Conservation (phyloP, 2,888 invertebrate species). For the Zhuqinia jingwanae region DNA sequence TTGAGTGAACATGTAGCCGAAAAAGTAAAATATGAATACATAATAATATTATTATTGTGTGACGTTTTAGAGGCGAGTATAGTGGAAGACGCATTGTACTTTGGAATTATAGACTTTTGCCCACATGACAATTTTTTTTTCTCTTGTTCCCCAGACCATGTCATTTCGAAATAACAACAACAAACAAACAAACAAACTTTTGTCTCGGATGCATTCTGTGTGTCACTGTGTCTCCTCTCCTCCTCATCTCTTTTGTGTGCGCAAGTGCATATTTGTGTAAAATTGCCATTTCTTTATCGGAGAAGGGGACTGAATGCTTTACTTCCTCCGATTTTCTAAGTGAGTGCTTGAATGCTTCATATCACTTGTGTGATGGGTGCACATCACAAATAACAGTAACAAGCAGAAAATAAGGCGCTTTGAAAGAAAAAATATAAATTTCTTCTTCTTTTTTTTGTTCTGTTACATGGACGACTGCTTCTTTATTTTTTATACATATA, state of each 20-base stretch:
- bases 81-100: too few species aligned
- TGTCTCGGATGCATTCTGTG: background rate
- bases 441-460: background rate
- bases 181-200: background rate
- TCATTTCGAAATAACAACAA: background rate
- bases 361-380: constrained; percentile 26
- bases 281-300: constrained; percentile 34
- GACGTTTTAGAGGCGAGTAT: background rate
- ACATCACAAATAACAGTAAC: background rate
- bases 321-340: constrained; percentile 37
- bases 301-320: constrained; percentile 12
- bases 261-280: constrained; percentile 9
- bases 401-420: background rate
- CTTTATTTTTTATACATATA: too few species aligned
- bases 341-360: constrained; percentile 41
- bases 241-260: background rate
- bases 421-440: background rate
- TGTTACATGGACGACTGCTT: background rate
- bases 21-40: background rate
- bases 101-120: too few species aligned
- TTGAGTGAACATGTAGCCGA: background rate
- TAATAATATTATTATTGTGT: too few species aligned
- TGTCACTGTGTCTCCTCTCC: background rate
- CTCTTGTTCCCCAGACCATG: background rate
- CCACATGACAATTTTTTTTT: background rate